These are phyloP conservation scores for Zoanthus gigantus DNA, from an alignment of 92 coral and sea anemone genomes.

Conservation along the genomic window DNA sequence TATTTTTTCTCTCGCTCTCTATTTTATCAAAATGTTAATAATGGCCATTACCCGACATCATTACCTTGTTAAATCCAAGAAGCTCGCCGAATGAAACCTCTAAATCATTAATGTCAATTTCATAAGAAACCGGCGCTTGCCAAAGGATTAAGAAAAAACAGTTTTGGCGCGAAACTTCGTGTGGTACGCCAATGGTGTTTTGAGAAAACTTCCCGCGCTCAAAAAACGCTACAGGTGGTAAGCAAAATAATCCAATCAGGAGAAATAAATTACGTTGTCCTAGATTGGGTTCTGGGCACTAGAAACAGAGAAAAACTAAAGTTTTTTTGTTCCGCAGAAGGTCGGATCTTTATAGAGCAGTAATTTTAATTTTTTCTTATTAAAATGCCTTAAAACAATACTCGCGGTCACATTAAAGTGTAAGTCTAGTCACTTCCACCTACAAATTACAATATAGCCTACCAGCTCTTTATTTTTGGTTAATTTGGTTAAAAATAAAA, in stretches of 20 bases:
- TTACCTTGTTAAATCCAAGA: not conserved
- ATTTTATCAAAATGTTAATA: not conserved
- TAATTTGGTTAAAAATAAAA: slow-evolving; percentile 7
- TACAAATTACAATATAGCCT: not conserved
- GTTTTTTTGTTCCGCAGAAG: not conserved
- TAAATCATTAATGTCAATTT: slow-evolving; percentile 30
- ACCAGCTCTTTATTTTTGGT: slow-evolving; percentile 1
- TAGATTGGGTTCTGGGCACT: not conserved
- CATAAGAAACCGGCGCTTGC: slow-evolving; percentile 1
- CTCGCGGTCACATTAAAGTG: no score
- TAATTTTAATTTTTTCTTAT: not conserved
- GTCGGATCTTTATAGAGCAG: not conserved
- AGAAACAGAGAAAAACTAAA: not conserved
- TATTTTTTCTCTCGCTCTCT: not conserved
- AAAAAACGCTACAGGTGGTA: slow-evolving; percentile 33
- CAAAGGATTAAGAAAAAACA: not conserved
- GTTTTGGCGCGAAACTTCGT: slow-evolving; percentile 28
- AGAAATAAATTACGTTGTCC: not conserved
- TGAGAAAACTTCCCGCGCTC: slow-evolving; percentile 24
- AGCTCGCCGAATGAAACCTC: not conserved
- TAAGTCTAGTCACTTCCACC: not conserved
- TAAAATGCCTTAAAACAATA: not conserved
- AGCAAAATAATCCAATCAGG: not conserved
- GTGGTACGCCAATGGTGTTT: slow-evolving; percentile 18
- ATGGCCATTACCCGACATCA: not conserved